Conservation (phyloP, 2,113 vertebrate genomes). For the Antechinus stuartii region DNA sequence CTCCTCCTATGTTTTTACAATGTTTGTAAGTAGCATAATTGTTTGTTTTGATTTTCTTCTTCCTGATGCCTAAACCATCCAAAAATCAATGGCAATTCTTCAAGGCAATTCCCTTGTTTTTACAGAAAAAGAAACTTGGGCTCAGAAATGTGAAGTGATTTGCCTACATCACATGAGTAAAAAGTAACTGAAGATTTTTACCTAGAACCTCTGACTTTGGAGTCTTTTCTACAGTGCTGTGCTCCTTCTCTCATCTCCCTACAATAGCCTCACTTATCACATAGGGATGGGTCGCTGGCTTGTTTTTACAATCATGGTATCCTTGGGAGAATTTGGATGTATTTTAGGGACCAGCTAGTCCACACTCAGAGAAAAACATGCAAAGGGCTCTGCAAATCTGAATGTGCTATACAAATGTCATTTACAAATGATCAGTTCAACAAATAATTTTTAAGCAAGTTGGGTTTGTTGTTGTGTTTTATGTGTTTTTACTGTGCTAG, state of each 20-base stretch:
- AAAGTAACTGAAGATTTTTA: background rate
- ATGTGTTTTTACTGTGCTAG: background rate
- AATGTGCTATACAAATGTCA: background rate
- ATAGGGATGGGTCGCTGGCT: background rate
- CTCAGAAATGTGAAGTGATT: background rate
- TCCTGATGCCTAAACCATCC: background rate
- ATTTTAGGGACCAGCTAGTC: background rate
- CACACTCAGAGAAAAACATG: background rate
- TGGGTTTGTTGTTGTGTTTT: too few species aligned
- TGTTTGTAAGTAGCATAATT: slow-evolving; percentile 14
- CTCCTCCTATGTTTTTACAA: slow-evolving; percentile 19
- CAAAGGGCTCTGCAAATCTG: background rate
- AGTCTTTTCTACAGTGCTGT: background rate
- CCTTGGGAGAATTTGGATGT: background rate
- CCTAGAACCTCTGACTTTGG: background rate
- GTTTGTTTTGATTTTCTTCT: slow-evolving; percentile 27
- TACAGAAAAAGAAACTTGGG: background rate
- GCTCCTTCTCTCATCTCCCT: background rate
- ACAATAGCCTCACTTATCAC: background rate
- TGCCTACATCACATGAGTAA: background rate
- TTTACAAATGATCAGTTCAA: background rate
- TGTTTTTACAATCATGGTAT: background rate
- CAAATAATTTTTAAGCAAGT: background rate
- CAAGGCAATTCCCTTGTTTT: background rate
- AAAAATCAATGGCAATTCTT: background rate